These are phyloP conservation scores for Callocephalon fimbriatum DNA, from an alignment of 2,113 vertebrate species.

Conservation along the genomic window DNA sequence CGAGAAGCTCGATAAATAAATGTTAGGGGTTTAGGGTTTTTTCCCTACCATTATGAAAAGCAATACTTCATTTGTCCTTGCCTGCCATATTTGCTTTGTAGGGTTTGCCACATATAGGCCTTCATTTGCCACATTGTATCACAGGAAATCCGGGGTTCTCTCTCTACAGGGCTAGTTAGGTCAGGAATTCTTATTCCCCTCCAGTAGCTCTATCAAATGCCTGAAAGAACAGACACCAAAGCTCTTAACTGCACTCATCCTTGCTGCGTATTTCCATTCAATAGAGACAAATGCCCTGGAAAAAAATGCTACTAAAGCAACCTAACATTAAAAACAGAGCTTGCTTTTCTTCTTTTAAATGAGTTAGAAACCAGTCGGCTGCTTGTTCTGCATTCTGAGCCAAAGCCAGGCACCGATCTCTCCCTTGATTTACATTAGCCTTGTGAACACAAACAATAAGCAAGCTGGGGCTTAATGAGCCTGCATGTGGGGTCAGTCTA, in stretches of 20 bases:
- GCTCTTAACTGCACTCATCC: neutral
- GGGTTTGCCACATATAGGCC: neutral
- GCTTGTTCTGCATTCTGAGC: neutral
- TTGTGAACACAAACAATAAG: constrained; percentile 41
- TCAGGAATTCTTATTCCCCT: neutral
- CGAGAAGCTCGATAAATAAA: neutral
- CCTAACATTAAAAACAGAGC: neutral
- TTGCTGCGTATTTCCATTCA: neutral
- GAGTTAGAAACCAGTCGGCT: constrained; percentile 12
- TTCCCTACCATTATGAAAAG: neutral
- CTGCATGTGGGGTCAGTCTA: constrained; percentile 20
- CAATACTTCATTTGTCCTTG: neutral
- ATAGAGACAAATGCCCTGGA: neutral
- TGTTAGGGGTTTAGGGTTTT: neutral
- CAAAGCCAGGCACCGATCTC: neutral
- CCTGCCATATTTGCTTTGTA: neutral
- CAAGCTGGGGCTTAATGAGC: constrained; percentile 41
- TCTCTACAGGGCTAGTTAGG: neutral
- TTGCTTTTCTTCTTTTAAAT: constrained; percentile 2
- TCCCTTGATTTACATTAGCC: constrained; percentile 24
- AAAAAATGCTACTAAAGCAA: neutral
- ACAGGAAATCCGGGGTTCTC: neutral
- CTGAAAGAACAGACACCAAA: neutral
- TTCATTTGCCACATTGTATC: neutral
- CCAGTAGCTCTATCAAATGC: neutral